A percentile compares a stretch with the other conserved stretches of the same genome.
Conservation (phyloP, 2,888 invertebrate species). For the Deilephila porcellus region DNA sequence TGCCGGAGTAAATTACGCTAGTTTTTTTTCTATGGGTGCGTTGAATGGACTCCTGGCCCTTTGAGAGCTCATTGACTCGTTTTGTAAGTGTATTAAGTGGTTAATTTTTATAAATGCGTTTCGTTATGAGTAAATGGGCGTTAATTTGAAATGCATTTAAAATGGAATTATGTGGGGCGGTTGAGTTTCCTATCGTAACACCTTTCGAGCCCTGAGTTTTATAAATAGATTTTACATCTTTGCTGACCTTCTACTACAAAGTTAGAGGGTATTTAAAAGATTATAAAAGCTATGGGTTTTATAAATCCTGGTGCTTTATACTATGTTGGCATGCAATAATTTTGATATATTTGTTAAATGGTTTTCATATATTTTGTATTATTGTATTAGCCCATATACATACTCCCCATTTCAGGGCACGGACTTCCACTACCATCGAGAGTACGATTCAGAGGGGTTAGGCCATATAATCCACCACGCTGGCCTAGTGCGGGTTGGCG, state of each 20-base stretch:
- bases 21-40: slow-evolving; percentile 62
- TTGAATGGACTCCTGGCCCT: slow-evolving; percentile 68
- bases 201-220: slow-evolving; percentile 17
- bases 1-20: slow-evolving; percentile 66
- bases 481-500: too few species aligned
- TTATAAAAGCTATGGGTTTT: background rate
- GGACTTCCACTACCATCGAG: too few species aligned
- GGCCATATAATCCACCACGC: too few species aligned
- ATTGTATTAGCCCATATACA: too few species aligned
- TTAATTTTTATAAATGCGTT: slow-evolving; percentile 67
- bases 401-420: too few species aligned
- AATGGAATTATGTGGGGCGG: slow-evolving; percentile 46
- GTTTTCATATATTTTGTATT: too few species aligned
- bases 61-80: slow-evolving; percentile 72
- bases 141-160: slow-evolving; percentile 59
- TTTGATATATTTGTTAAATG: too few species aligned
- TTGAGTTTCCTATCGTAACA: slow-evolving; percentile 18
- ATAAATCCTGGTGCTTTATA: too few species aligned
- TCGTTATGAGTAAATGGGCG: slow-evolving; percentile 56
- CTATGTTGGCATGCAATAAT: too few species aligned
- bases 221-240: slow-evolving; percentile 14
- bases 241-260: background rate
- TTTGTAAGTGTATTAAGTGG: slow-evolving; percentile 71
- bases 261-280: background rate
- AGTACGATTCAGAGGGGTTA: too few species aligned